Evolutionary conservation across 2,113 vertebrate genomes (phyloP).

Genomic region (Pachycephala philippinensis): DNA sequence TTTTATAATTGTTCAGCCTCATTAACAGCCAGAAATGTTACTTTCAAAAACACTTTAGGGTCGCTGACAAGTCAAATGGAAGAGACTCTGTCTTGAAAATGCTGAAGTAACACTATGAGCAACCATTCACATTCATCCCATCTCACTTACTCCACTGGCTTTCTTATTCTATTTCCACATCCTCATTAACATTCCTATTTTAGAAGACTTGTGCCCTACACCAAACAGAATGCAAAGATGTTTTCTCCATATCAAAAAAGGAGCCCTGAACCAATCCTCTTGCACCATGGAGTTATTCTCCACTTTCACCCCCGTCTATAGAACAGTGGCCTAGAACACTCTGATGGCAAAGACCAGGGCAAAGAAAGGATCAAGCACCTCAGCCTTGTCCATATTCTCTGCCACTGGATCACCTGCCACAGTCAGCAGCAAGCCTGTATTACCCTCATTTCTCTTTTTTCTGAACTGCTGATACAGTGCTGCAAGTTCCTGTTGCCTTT

Average conservation of each 20-base stretch:
- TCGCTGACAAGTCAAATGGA: background rate
- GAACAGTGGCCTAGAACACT: background rate
- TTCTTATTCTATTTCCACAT: background rate
- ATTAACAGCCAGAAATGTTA: background rate
- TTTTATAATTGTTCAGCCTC: background rate
- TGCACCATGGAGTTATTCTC: background rate
- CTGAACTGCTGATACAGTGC: background rate
- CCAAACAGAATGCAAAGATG: background rate
- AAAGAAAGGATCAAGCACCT: background rate
- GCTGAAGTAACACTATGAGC: background rate
- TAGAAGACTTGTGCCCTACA: background rate
- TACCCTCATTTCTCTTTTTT: background rate
- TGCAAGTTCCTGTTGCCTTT: background rate
- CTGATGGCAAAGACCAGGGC: background rate
- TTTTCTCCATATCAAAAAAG: background rate
- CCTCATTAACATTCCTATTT: background rate
- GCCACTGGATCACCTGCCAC: background rate
- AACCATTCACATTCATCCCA: background rate
- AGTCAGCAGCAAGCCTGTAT: background rate
- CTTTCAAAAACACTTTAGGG: background rate
- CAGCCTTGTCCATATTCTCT: background rate
- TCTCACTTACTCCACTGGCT: background rate
- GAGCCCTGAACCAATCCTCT: background rate
- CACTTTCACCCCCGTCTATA: background rate
- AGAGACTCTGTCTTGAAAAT: background rate